Conservation (phyloP, 2,888 invertebrate species). For the Hylaea fasciaria region DNA sequence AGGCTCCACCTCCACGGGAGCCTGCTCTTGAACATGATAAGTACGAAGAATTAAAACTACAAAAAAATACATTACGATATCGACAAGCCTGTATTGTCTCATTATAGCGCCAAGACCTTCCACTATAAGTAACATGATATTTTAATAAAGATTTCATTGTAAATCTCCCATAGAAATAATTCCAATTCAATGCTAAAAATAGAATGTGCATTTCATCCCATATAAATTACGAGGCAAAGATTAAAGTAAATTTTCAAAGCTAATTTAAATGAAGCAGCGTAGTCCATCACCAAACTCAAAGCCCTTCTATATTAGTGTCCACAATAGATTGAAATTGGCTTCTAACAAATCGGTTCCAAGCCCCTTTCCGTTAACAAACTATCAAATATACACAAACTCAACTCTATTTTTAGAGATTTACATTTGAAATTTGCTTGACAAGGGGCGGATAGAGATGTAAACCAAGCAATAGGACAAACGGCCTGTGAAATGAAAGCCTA, state of each 20-base stretch:
- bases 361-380: conserved; percentile 18
- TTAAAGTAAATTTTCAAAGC: neutral
- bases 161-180: no score
- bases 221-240: no score
- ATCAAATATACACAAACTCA: neutral
- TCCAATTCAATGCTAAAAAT: no score
- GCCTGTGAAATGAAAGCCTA: conserved; percentile 65
- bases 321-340: conserved; percentile 46
- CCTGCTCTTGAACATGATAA: no score
- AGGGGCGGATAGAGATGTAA: conserved; percentile 27
- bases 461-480: conserved; percentile 42
- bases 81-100: no score
- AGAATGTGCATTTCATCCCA: no score
- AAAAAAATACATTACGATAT: no score
- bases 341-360: conserved; percentile 35
- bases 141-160: no score
- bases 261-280: conserved; percentile 23
- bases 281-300: conserved; percentile 17
- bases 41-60: no score
- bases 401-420: neutral
- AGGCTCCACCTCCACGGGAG: no score
- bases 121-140: no score
- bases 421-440: neutral
- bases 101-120: no score
- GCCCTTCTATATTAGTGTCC: conserved; percentile 33